A percentile compares a stretch with the other conserved stretches of the same genome.
Evolutionary conservation across 2,888 invertebrate genomes (phyloP).

Genomic region (Nymphalis polychloros): DNA sequence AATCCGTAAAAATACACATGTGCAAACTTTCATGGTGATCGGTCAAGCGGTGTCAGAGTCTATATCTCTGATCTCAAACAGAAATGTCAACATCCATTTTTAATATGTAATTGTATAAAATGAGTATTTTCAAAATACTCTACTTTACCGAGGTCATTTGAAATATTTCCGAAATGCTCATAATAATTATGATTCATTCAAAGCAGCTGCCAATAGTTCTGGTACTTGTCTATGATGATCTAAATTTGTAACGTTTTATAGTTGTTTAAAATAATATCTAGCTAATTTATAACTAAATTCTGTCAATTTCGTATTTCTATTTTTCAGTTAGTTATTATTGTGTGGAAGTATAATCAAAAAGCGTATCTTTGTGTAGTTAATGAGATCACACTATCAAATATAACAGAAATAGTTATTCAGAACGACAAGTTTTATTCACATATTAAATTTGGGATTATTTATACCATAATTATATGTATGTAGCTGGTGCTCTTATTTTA

Average conservation of each 20-base stretch:
- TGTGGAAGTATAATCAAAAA: too few species aligned
- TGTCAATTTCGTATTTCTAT: not conserved
- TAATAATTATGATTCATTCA: constrained; percentile 15
- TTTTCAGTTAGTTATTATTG: not conserved
- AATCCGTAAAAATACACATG: too few species aligned
- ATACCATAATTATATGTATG: not conserved
- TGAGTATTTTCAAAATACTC: too few species aligned
- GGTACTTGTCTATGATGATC: constrained; percentile 15
- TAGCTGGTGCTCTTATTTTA: not conserved
- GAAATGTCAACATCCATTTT: too few species aligned
- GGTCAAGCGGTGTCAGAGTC: too few species aligned
- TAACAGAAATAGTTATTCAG: too few species aligned
- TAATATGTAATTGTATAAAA: too few species aligned
- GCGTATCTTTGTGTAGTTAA: too few species aligned
- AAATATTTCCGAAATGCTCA: constrained; percentile 12
- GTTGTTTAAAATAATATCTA: not conserved
- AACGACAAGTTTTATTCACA: too few species aligned
- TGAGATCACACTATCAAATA: too few species aligned
- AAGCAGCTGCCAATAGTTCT: constrained; percentile 15
- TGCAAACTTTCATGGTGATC: too few species aligned
- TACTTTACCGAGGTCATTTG: not conserved
- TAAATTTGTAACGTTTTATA: constrained; percentile 17
- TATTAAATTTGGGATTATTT: not conserved
- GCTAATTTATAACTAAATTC: not conserved
- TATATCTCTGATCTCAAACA: too few species aligned